Base-by-base conservation (phyloP, 2,797 vertebrate genomes). In the Sebastes variabilis region DNA sequence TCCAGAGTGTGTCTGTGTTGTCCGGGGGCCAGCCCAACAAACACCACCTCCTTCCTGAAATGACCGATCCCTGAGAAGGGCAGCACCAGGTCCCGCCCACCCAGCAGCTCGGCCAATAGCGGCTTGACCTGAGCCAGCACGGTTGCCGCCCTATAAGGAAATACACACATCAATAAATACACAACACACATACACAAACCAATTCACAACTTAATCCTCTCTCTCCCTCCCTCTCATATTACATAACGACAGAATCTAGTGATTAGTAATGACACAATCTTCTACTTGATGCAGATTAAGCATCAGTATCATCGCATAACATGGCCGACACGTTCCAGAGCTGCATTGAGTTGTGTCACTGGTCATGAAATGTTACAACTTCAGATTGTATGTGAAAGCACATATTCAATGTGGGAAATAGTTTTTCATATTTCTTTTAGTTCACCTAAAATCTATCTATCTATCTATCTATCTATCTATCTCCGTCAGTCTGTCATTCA, bases 41-140 rank as follows among this genome's bases (percentile, higher is more conserved):
- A 99, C 88, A 94, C 97, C 95, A 99, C 96, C 95, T 99, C 96
- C 94, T 97, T 96, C 92, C 81, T 94, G 88, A 99, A 99, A 85
- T 97, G 96, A 90, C 94, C 94, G 59, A 97, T 93, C 70, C 98
- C 97, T 72, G 93, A 93, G 95, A 99, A 99, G 82, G 97, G 96
- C 86, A 99, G 93, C 89, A 94, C 86, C 90, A 99, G 89, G 1
- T 82, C 92, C 91, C 87, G 94, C 94, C 97, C 97, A 87, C 93
- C 92, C 71, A 99, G 95, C 77, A 98, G 92, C 81, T 97, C 90
- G 65, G 94, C 96, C 88, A 99, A 79, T 82, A 91, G 91, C 1
- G 87, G 84, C 92, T 97, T 93, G 83, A 95, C 94, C 89, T 96
- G 95, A 88, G 93, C 93, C 93, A 99, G 92, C 56, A 96, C 95